Percentiles rank a stretch among this genome's conserved stretches.
phyloP scores from a whole-genome alignment of 2,888 invertebrate genomes.

The Cheilosia vulpina region DNA sequence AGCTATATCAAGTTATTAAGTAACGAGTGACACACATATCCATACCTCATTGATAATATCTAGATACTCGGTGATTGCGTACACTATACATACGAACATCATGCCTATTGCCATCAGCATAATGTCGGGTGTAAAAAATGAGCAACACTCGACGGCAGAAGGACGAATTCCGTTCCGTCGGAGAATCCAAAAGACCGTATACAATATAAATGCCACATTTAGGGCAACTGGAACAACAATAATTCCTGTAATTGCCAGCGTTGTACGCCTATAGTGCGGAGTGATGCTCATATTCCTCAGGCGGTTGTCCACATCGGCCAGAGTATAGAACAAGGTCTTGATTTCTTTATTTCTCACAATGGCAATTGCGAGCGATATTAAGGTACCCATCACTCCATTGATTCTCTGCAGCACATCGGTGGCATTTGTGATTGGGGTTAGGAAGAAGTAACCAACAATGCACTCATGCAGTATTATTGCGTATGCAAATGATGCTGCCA shows the following conservation, averaged over 20 bases:
- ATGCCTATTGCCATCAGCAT: conserved; percentile 35
- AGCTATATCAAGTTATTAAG: too few species aligned
- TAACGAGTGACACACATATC: conserved; percentile 7
- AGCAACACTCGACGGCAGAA: conserved; percentile 17
- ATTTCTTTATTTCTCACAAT: conserved; percentile 73
- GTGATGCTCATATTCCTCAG: conserved; percentile 16
- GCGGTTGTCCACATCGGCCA: conserved; percentile 40
- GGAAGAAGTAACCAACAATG: conserved; percentile 78
- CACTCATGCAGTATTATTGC: conserved; percentile 70
- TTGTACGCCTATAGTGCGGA: conserved; percentile 21
- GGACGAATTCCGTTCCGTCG: conserved; percentile 42
- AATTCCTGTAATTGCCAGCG: conserved; percentile 1
- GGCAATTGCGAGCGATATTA: conserved; percentile 75
- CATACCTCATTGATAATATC: conserved; percentile 45
- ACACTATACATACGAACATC: conserved; percentile 54
- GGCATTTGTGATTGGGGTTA: conserved; percentile 77
- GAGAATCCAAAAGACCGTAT: conserved; percentile 52
- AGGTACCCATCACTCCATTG: conserved; percentile 78
- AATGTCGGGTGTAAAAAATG: conserved; percentile 51
- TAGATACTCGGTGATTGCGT: conserved; percentile 21
- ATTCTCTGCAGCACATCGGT: conserved; percentile 79
- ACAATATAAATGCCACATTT: background rate
- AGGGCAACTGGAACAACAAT: conserved; percentile 35
- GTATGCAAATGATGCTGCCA: conserved; percentile 72
- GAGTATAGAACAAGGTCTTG: conserved; percentile 22